phyloP scores from a whole-genome alignment of 30 jellyfish, hydroid and myxozoan species.

The Pelagia noctiluca region DNA sequence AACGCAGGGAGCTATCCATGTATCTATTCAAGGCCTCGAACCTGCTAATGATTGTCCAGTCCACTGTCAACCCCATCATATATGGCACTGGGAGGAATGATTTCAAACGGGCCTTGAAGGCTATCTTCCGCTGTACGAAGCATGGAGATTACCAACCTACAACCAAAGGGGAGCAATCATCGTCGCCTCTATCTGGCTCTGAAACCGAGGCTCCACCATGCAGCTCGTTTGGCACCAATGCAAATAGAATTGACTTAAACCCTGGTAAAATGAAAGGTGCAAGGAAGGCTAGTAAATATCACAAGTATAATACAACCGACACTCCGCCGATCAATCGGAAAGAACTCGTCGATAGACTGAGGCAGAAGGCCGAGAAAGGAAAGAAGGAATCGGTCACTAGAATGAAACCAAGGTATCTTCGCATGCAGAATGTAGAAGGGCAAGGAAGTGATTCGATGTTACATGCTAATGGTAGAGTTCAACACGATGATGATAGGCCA shows the following conservation, averaged over 20 bases:
- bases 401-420: neutral
- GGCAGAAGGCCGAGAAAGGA: conserved; percentile 5
- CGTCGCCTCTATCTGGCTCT: neutral
- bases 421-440: no score
- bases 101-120: conserved; percentile 79
- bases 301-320: conserved; percentile 21
- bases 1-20: conserved; percentile 14
- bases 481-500: no score
- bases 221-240: neutral
- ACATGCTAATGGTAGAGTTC: no score
- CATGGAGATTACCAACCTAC: conserved; percentile 17
- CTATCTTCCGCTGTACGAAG: conserved; percentile 38
- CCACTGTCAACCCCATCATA: conserved; percentile 91
- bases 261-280: conserved; percentile 9
- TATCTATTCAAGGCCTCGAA: conserved; percentile 67
- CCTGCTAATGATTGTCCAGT: conserved; percentile 81
- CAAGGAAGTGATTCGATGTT: no score
- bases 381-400: neutral
- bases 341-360: neutral
- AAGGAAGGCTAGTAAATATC: neutral
- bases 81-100: conserved; percentile 94
- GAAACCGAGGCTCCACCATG: neutral
- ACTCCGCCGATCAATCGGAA: conserved; percentile 49
- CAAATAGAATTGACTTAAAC: neutral
- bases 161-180: neutral